Percentiles rank a stretch among this genome's conserved stretches.
Evolutionary conservation across 1,140 invertebrate species (phyloP).

Genomic region (Dendroctonus valens): DNA sequence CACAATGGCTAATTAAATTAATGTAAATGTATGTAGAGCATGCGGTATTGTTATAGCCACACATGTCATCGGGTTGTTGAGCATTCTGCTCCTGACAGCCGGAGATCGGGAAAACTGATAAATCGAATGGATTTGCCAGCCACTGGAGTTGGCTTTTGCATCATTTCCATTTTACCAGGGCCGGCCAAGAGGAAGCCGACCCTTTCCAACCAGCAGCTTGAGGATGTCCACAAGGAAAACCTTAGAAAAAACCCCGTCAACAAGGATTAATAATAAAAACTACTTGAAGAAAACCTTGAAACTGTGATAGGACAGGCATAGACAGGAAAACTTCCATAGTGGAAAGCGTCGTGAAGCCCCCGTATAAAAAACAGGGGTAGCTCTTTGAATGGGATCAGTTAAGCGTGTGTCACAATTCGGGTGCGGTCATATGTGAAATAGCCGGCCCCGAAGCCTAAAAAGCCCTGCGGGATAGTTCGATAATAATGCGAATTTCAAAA

Average conservation of each 20-base stretch:
- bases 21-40: constrained; percentile 42
- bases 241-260: no score
- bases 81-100: constrained; percentile 37
- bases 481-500: constrained; percentile 44
- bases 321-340: no score
- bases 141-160: background rate
- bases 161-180: background rate
- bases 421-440: constrained; percentile 47
- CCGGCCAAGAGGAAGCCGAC: no score
- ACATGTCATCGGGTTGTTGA: constrained; percentile 39
- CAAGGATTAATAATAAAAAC: no score
- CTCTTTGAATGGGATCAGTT: constrained; percentile 31
- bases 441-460: constrained; percentile 26
- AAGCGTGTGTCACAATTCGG: constrained; percentile 42
- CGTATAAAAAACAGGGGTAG: constrained; percentile 13
- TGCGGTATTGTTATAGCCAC: constrained; percentile 40
- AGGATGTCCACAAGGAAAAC: no score
- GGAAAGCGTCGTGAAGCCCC: background rate
- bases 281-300: no score
- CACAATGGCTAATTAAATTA: constrained; percentile 37
- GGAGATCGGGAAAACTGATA: constrained; percentile 39
- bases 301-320: no score
- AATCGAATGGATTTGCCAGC: constrained; percentile 23
- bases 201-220: no score
- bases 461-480: constrained; percentile 19